These are phyloP conservation scores for Sus scrofa DNA, from an alignment of 2,113 vertebrate species.

Conservation along the genomic window DNA sequence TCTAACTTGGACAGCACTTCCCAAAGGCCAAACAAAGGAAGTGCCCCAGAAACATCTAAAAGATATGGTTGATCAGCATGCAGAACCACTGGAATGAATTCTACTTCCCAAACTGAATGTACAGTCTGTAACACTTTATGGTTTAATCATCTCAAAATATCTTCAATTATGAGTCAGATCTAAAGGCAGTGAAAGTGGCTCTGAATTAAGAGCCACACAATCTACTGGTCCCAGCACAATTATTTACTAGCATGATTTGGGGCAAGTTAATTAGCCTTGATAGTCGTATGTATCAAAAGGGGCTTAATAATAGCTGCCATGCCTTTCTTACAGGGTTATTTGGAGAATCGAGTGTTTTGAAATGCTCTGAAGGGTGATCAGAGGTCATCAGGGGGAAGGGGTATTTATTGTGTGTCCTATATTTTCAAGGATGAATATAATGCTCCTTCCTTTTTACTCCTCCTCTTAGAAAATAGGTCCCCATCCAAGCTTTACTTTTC, in stretches of 20 bases:
- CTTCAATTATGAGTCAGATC: neutral
- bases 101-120: neutral
- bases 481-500: neutral
- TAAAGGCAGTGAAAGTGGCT: neutral
- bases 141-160: neutral
- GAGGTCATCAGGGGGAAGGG: neutral
- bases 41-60: neutral
- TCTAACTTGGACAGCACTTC: neutral
- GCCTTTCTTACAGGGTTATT: neutral
- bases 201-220: neutral
- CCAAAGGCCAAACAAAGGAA: neutral
- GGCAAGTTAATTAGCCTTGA: neutral
- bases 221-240: neutral
- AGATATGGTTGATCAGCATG: neutral
- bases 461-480: neutral
- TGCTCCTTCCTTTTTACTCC: neutral
- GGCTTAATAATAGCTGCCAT: neutral
- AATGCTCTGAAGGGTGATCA: neutral
- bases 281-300: neutral
- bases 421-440: neutral
- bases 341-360: neutral
- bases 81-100: neutral
- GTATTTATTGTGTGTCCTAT: neutral
- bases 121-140: neutral
- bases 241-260: neutral